Base-by-base conservation (phyloP, 37 sponge, comb jelly and placozoan species). In the Chondrilla cf. caribensis region DNA sequence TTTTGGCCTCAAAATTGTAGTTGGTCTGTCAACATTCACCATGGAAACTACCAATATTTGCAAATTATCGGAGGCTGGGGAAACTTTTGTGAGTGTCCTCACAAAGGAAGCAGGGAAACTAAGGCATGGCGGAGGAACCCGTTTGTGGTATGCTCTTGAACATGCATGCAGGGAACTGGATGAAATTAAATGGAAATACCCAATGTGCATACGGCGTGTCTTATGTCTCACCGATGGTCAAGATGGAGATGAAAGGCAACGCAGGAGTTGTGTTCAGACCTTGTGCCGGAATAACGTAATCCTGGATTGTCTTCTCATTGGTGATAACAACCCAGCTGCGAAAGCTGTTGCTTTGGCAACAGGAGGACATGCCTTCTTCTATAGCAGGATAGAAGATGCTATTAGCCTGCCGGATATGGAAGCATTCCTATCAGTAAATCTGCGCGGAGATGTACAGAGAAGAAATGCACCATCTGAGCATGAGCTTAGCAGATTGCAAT, bases 191-290 rank as follows among this genome's bases (percentile, higher is more conserved):
- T 9, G 39, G 9, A 36, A 31, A 18, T 70, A 70, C 18, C 71
- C 71, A 35, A 38, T 7, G 22, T 70, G 71, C 18, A 31, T 29
- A 8, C 51, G 51, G 17, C 14, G 82, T 40, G 21, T 82, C 2
- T 38, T 82, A 24, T 82, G 82, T 38, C 82, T 82, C 6, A 44
- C 82, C 21, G 82, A 82, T 64, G 82, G 82, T 6, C 29, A 22
- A 24, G 82, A 82, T 64, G 37, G 40, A 29, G 7, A 31, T 70
- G 31, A 29, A 29, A 31, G 38, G 5, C 22, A 31, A 17, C 5
- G 21, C 5, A 36, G 28, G 8, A 31, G 39, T 8, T 70, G 71
- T 37, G 21, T 70, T 19, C 39, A 22, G 21, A 18, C 32, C 28
- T 18, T 70, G 5, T 29, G 28, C 7, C 19, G 18, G 18, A 70